These are phyloP conservation scores for Osmoderma eremita DNA, from an alignment of 2,888 invertebrate species.

Conservation along the genomic window DNA sequence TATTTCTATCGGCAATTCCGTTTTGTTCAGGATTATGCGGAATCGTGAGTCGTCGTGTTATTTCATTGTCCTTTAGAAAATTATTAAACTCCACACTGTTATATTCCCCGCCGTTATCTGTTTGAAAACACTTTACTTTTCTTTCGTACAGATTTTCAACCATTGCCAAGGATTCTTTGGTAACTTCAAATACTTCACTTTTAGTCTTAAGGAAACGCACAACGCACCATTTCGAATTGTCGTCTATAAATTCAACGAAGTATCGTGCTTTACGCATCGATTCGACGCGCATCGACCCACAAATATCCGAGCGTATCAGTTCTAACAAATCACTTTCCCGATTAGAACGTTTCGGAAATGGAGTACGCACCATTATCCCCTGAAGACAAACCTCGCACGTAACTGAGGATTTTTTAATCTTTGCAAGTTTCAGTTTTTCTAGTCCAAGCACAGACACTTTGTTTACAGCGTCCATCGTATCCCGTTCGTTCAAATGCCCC, in stretches of 20 bases:
- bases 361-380: too few relatives aligned
- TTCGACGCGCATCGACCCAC: constrained; percentile 45
- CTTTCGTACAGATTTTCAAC: constrained; percentile 48
- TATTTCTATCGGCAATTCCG: constrained; percentile 42
- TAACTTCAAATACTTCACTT: constrained; percentile 45
- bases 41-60: constrained; percentile 43
- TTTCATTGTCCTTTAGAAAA: constrained; percentile 42
- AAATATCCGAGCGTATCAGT: constrained; percentile 48
- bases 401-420: too few relatives aligned
- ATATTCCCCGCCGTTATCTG: constrained; percentile 48
- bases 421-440: too few relatives aligned
- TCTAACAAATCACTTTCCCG: constrained; percentile 44
- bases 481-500: too few relatives aligned
- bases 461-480: too few relatives aligned
- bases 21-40: constrained; percentile 41
- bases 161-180: constrained; percentile 45
- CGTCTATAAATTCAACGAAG: constrained; percentile 51
- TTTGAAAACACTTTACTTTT: constrained; percentile 43
- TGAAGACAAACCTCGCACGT: too few relatives aligned
- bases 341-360: constrained; percentile 25
- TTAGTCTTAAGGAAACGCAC: constrained; percentile 49
- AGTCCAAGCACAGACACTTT: too few relatives aligned
- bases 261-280: constrained; percentile 45
- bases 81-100: constrained; percentile 41
- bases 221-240: constrained; percentile 47